phyloP scores from a whole-genome alignment of 1,140 invertebrate species.

The Hyposmocoma kahamanoa region DNA sequence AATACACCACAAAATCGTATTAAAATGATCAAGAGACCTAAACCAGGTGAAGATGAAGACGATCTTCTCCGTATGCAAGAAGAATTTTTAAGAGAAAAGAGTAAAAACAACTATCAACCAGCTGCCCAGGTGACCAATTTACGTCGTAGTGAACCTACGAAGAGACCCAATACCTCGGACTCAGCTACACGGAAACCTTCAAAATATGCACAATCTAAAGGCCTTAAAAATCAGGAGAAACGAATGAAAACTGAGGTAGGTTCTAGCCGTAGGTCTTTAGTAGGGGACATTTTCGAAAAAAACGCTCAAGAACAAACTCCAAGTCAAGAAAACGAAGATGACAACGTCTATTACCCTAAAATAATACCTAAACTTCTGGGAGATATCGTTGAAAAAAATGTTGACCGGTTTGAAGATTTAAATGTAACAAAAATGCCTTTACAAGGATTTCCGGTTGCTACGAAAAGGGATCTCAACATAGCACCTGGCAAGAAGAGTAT shows the following conservation, averaged over 20 bases:
- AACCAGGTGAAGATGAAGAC: constrained; percentile 78
- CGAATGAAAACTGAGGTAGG: constrained; percentile 21
- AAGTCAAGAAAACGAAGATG: constrained; percentile 43
- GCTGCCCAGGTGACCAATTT: constrained; percentile 76
- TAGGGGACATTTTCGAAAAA: constrained; percentile 52
- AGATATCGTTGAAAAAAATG: constrained; percentile 76
- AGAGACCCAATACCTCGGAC: constrained; percentile 22
- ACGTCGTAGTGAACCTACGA: constrained; percentile 43
- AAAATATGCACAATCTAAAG: constrained; percentile 59
- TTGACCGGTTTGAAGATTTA: constrained; percentile 31
- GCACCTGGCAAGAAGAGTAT: constrained; percentile 29
- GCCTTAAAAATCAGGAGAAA: constrained; percentile 42
- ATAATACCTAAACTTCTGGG: constrained; percentile 73
- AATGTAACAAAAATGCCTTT: constrained; percentile 27
- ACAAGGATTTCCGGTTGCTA: constrained; percentile 44
- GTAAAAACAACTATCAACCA: constrained; percentile 68
- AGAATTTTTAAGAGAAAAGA: constrained; percentile 76
- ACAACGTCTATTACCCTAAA: constrained; percentile 66
- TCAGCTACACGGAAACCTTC: constrained; percentile 41
- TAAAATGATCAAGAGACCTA: constrained; percentile 77
- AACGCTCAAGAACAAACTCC: constrained; percentile 35
- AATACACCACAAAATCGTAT: no score
- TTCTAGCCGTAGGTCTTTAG: constrained; percentile 15
- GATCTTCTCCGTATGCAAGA: constrained; percentile 82
- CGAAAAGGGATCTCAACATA: constrained; percentile 30